Evolutionary conservation across 2,797 vertebrate species (phyloP).

Genomic region (Threskiornis aethiopicus): DNA sequence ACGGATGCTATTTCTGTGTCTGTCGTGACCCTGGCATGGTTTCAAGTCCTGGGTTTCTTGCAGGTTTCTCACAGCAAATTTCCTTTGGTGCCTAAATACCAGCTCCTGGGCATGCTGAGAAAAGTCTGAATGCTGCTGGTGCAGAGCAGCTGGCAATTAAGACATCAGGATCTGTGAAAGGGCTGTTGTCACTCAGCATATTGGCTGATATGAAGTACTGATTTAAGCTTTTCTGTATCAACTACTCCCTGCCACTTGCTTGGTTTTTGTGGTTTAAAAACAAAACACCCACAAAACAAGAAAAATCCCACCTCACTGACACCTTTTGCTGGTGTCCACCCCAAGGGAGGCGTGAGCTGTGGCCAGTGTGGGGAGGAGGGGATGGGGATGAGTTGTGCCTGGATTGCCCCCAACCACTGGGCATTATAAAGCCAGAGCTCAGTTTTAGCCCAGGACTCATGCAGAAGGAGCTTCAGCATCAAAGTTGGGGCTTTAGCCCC

Average conservation of each 20-base stretch:
- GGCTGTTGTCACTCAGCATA: not conserved
- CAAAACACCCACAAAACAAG: not conserved
- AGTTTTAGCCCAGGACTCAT: not conserved
- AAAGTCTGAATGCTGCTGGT: not conserved
- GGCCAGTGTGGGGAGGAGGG: not conserved
- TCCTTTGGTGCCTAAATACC: not conserved
- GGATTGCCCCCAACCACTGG: rapidly evolving
- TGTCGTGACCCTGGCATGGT: rapidly evolving
- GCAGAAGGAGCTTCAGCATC: not conserved
- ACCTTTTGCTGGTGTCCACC: not conserved
- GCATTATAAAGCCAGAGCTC: not conserved
- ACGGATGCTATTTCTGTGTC: not conserved
- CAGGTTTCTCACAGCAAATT: not conserved
- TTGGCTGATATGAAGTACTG: not conserved
- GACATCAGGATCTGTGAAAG: not conserved
- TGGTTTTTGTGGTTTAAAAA: not conserved
- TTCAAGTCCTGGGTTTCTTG: not conserved
- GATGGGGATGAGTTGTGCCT: not conserved
- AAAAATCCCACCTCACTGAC: not conserved
- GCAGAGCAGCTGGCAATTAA: not conserved
- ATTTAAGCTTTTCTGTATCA: not conserved
- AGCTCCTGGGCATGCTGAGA: not conserved
- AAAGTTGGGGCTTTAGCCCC: not conserved
- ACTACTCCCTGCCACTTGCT: not conserved
- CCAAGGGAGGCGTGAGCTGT: not conserved